Conservation (phyloP, 2,888 invertebrate species). For the Thecocarcelia acutangulata region DNA sequence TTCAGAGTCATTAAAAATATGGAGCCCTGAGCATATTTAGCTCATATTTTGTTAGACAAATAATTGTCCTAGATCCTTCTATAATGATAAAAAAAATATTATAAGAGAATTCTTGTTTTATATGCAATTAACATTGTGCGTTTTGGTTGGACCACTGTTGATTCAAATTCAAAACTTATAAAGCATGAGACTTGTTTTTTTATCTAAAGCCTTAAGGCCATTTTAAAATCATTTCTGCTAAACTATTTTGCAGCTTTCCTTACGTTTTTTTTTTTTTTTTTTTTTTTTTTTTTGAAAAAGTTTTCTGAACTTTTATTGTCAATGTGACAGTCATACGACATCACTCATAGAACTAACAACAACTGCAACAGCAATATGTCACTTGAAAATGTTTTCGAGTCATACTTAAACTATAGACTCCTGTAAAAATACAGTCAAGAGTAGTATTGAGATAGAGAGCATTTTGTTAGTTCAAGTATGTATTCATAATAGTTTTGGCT, state of each 20-base stretch:
- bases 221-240: background rate
- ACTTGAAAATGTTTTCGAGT: constrained; percentile 50
- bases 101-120: too few species aligned
- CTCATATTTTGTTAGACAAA: too few species aligned
- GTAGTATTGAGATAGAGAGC: constrained; percentile 26
- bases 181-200: too few species aligned
- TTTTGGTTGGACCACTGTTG: too few species aligned
- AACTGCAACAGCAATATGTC: constrained; percentile 47
- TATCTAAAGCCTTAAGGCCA: constrained; percentile 18
- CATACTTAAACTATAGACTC: constrained; percentile 57
- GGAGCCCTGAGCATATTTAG: too few species aligned
- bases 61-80: too few species aligned
- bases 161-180: too few species aligned
- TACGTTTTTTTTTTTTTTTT: constrained; percentile 23
- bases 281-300: constrained; percentile 25
- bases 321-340: constrained; percentile 62
- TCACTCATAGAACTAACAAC: constrained; percentile 38
- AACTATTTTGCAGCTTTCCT: constrained; percentile 22
- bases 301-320: constrained; percentile 60
- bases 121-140: too few species aligned
- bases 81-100: too few species aligned
- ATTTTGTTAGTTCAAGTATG: constrained; percentile 36
- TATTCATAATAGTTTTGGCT: constrained; percentile 53
- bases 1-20: too few species aligned
- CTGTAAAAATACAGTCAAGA: constrained; percentile 34